Conservation (phyloP, 2,113 vertebrate species). For the Tringa solitaria region DNA sequence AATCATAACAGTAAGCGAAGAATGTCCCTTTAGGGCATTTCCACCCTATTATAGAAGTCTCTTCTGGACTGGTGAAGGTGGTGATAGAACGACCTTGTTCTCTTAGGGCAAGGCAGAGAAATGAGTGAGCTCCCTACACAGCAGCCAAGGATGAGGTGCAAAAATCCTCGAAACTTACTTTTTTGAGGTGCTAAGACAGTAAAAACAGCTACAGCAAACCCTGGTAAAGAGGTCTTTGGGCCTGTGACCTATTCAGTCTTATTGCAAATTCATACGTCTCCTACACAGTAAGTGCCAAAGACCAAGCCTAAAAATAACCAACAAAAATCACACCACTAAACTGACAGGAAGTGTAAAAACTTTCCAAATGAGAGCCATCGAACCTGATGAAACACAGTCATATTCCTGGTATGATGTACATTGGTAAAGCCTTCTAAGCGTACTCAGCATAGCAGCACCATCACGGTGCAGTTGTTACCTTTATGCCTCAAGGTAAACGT, state of each 20-base stretch:
- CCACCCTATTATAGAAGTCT: neutral
- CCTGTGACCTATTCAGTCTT: neutral
- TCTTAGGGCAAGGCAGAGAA: neutral
- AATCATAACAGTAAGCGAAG: neutral
- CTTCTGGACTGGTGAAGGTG: neutral
- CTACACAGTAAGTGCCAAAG: neutral
- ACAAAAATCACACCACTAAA: constrained; percentile 1
- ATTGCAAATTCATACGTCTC: neutral
- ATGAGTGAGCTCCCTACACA: neutral
- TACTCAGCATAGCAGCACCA: neutral
- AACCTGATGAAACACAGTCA: neutral
- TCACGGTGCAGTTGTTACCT: neutral
- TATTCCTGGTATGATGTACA: neutral
- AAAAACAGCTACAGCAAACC: neutral
- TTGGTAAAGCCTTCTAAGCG: neutral
- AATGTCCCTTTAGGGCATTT: neutral
- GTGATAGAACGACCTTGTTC: neutral
- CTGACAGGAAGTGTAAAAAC: constrained; percentile 50
- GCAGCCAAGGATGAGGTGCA: neutral
- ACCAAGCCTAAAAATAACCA: constrained; percentile 38
- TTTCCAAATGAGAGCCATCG: neutral
- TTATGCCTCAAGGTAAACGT: neutral
- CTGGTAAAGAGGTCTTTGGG: neutral
- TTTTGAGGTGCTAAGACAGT: neutral
- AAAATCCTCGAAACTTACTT: neutral